These are phyloP conservation scores for Drosophila limbata DNA, from an alignment of 2,888 invertebrate species.

Conservation along the genomic window DNA sequence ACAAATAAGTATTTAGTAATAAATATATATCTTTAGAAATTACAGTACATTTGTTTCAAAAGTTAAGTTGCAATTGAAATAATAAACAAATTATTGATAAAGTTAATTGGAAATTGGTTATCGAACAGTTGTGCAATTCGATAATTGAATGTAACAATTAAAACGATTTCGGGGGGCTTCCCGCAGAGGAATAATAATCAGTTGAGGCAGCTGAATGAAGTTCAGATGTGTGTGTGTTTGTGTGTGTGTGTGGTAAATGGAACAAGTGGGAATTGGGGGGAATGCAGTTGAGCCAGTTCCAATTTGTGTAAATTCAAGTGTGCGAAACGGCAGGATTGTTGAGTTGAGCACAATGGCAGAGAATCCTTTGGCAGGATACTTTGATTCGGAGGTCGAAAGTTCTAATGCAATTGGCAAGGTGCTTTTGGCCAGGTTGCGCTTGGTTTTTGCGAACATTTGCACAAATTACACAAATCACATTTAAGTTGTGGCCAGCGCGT, in stretches of 20 bases:
- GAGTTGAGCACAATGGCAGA: not conserved
- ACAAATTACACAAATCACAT: slow-evolving; percentile 60
- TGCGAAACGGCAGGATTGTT: slow-evolving; percentile 3
- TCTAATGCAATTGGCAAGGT: slow-evolving; percentile 26
- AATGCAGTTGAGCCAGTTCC: slow-evolving; percentile 25
- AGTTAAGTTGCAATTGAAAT: not conserved
- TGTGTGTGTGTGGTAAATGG: not conserved
- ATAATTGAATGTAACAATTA: slow-evolving; percentile 16
- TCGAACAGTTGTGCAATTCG: not conserved
- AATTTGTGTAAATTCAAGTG: slow-evolving; percentile 19
- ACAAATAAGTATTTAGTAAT: too few species aligned
- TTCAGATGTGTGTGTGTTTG: not conserved
- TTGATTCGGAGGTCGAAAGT: slow-evolving; percentile 11
- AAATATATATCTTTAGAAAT: too few species aligned
- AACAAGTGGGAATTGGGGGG: slow-evolving; percentile 12
- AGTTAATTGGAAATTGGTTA: not conserved
- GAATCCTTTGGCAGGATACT: slow-evolving; percentile 5
- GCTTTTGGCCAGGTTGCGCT: not conserved
- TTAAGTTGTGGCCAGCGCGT: slow-evolving; percentile 37
- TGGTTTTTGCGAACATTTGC: slow-evolving; percentile 11
- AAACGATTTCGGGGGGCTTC: not conserved
- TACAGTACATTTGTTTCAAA: not conserved
- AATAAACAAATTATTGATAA: slow-evolving; percentile 10
- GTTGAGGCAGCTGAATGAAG: not conserved
- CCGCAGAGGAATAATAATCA: not conserved